Evolutionary conservation across 2,113 vertebrate genomes (phyloP), one percentile per base, ranked within the genome.

Genomic region (Ictidomys tridecemlineatus): DNA sequence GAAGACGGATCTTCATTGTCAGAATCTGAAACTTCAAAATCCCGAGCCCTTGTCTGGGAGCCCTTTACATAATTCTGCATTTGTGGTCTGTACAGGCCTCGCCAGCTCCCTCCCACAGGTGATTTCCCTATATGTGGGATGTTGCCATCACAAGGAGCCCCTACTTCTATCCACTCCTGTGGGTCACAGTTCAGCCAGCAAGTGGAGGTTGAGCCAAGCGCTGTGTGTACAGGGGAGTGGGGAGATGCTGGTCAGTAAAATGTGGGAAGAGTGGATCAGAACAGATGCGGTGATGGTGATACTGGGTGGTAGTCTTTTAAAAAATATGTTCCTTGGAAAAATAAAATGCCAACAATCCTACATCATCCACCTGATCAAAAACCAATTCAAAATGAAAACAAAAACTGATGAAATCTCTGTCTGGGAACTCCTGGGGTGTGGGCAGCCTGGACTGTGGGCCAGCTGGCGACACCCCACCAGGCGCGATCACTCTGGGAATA

Each of bases 271-370:
- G 26, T 11, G 8, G 37, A 24, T 7, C 26, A 12, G 45, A 16
- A 18, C 85, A 34, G 48, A 4, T 0, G 9, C 51, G 58, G 77
- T 56, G 63, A 18, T 48, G 34, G 30, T 58, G 78, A 48, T 42
- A 4, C 22, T 51, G 48, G 7, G 74, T 86, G 63, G 48, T 73
- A 51, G 37, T 85, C 69, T 37, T 74, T 37, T 28, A 3, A 48
- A 65, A 78, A 82, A 37, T 34, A 6, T 77, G 77, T 89, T 85
- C n/a, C 42, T 79, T 90, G 32, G 87, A 89, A 85, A 91, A 94
- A 61, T 69, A 72, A n/a, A 95, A 93, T 87, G 42, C 26, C 16
- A 34, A 16, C 18, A 74, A 18, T 84, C 63, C n/a, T 63, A 58
- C 1, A 9, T 73, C 74, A 89, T 56, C 22, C 74, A 74, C 20